Percentiles rank a stretch among this genome's conserved stretches.
These are phyloP conservation scores for Hippopotamus amphibius DNA, from an alignment of 2,113 vertebrate species.

Conservation along the genomic window DNA sequence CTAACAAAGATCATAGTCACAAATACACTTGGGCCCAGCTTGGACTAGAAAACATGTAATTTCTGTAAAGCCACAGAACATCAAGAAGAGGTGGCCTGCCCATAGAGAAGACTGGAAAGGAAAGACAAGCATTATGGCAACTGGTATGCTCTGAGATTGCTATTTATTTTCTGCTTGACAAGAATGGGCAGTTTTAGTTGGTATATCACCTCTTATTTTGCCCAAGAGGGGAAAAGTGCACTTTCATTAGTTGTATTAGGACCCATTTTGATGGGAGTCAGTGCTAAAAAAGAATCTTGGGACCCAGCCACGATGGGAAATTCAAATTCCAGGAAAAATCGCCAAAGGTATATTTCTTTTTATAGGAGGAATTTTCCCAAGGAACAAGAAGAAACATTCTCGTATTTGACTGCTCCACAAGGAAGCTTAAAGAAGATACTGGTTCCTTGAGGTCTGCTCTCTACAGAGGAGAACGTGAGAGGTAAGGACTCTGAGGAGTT, in stretches of 20 bases:
- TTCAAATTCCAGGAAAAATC: slow-evolving; percentile 1
- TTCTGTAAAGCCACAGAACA: background rate
- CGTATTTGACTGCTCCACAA: background rate
- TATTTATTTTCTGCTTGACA: background rate
- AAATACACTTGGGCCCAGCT: background rate
- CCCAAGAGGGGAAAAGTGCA: background rate
- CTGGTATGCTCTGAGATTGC: background rate
- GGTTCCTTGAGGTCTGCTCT: background rate
- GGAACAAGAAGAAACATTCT: background rate
- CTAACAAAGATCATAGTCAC: background rate
- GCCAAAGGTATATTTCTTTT: background rate
- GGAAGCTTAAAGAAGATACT: background rate
- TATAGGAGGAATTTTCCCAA: background rate
- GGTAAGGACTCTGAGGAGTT: background rate
- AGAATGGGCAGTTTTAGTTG: background rate
- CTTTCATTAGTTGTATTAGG: background rate
- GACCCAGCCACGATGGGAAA: background rate
- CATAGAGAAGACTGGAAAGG: background rate
- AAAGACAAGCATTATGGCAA: no score
- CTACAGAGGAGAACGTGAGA: background rate
- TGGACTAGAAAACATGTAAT: background rate
- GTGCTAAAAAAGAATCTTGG: background rate
- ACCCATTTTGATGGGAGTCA: background rate
- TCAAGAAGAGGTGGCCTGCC: no score
- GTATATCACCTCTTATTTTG: background rate